Evolutionary conservation across 1,140 invertebrate species (phyloP), one percentile per base, ranked within the genome.

Genomic region (Latrodectus geometricus): DNA sequence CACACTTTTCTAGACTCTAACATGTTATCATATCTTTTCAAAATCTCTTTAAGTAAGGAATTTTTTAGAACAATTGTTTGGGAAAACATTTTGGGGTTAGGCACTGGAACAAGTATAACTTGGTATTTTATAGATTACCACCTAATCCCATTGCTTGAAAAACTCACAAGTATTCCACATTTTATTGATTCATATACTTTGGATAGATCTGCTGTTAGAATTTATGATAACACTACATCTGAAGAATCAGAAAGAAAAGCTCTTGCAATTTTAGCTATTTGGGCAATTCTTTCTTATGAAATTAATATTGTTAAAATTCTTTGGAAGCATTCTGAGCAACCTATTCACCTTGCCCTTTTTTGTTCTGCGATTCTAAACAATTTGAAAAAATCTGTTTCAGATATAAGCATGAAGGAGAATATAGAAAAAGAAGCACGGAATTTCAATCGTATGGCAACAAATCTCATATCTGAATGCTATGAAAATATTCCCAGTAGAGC

Each of bases 271-370:
- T 65, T 89, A 14, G 66, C 86, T 48, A 88, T 92, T 11, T 92
- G 91, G 91, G 90, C 90, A 15, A 90, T 91, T 21, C 88, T 92
- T 50, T 88, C 88, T 50, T 77, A 89, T 54, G 50, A 84, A 17
- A 56, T 83, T 14, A 89, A 91, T 80, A 86, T 92, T 49, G 91
- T 90, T 0, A 91, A 91, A 87, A 87, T 90, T 7, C 80, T 92
- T 11, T 92, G 91, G 91, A 91, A 91, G 81, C 88, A 90, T 61
- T 90, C 90, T 35, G 91, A 91, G 77, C 90, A 92, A 73, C 92
- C 92, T 4, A 90, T 92, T 52, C 91, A 91, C 49, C 87, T 92
- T 49, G 91, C 91, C 52, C 88, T 92, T 1, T 89, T 92, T 23
- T 88, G 89, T 68, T 89, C 89, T 9, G 81, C 90, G 65, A 86